Base-by-base conservation (phyloP, 2,888 invertebrate genomes). In the Tetramorium bicarinatum region DNA sequence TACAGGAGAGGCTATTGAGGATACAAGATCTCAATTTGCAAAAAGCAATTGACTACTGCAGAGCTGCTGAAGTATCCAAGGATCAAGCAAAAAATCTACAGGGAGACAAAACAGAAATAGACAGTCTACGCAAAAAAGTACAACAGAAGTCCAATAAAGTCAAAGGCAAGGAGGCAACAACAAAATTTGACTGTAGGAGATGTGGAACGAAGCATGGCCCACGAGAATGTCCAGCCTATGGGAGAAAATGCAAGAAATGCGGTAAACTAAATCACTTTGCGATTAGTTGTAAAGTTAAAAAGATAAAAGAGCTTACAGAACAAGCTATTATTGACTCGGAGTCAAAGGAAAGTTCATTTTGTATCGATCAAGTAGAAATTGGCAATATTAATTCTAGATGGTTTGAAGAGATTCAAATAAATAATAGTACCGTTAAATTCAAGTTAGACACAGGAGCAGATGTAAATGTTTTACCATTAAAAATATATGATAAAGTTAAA, bases 31-130 rank as follows among this genome's bases (percentile, higher is more conserved):
- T 44, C 11, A 74, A 74, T 29, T 11, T 74, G 9, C 72, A 74
- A 74, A 59, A 74, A 11, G 56, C 56, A 74, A 41, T 49, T 25
- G 41, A 74, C 56, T 56, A 15, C 72, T 56, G 41, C 72, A 21
- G 34, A 61, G 34, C 38, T 7, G 64, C 21, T 64, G 64, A 64
- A 15, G 3, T 64, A 41, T 64, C 64, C 21, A 64, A 41, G 21
- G 7, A 1, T 1, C 41, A 64, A 13, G 38, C 38, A 6, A 15
- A 25, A n/a, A 64, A 41, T 41, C 41, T 64, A 15, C 64, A 64
- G n/a, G 64, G 7, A n/a, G 41, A 64, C 21, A 64, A 64, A n/a
- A 1, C n/a, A 34, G 56, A 59, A 4, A 59, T 59, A 59, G 25
- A 59, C 25, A 59, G 56, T 59, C 15, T 61, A 61, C 61, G 18